Conservation (phyloP, 2,113 vertebrate species). For the Colius striatus region DNA sequence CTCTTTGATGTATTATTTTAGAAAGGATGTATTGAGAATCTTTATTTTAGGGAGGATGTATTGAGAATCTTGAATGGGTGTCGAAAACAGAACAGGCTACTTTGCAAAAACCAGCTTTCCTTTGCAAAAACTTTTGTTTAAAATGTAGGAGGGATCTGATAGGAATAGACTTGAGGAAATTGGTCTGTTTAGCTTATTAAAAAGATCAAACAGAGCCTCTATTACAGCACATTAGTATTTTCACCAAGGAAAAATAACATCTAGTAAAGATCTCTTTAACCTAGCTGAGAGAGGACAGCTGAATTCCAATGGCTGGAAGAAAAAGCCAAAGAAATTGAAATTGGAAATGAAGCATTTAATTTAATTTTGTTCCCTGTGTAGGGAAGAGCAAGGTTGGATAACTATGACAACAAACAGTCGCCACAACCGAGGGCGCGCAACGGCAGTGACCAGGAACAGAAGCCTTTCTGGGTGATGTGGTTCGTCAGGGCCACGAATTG, state of each 20-base stretch:
- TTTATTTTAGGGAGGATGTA: neutral
- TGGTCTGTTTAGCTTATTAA: constrained; percentile 20
- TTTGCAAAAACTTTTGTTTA: neutral
- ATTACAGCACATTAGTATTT: constrained; percentile 25
- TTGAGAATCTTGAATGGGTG: neutral
- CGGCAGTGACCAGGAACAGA: neutral
- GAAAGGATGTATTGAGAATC: neutral
- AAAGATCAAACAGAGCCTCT: constrained; percentile 39
- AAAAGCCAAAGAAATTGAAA: constrained; percentile 25
- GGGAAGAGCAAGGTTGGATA: constrained; percentile 28
- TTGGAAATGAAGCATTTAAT: constrained; percentile 45
- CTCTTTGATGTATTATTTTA: neutral
- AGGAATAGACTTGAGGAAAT: constrained; percentile 22
- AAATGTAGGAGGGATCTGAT: neutral
- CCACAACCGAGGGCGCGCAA: neutral
- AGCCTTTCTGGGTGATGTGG: neutral
- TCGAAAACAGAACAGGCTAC: neutral
- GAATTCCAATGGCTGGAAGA: neutral
- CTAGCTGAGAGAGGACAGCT: constrained; percentile 2
- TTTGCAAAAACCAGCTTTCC: neutral
- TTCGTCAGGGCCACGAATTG: neutral
- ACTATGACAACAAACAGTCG: constrained; percentile 19
- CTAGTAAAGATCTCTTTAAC: constrained; percentile 29
- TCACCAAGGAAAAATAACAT: neutral
- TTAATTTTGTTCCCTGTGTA: constrained; percentile 22